Percentiles rank a stretch among this genome's conserved stretches.
Evolutionary conservation across 2,113 vertebrate species (phyloP).

Genomic region (Echinops telfairi): DNA sequence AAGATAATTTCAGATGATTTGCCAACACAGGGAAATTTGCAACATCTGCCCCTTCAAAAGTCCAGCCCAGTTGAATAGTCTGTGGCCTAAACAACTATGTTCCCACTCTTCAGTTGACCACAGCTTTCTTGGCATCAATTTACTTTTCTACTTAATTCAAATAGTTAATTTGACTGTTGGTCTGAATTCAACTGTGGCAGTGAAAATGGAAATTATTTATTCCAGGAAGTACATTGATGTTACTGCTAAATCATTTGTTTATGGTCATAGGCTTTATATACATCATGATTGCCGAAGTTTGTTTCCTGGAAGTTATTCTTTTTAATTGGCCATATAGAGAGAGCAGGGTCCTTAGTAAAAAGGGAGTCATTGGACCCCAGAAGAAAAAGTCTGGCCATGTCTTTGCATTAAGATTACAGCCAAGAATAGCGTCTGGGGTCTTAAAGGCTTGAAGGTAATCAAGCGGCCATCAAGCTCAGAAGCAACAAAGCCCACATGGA

Average conservation of each 20-base stretch:
- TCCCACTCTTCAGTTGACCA: conserved; percentile 56
- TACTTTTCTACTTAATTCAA: conserved; percentile 66
- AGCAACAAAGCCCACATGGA: too few species aligned
- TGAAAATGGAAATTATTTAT: conserved; percentile 34
- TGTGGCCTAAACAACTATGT: conserved; percentile 67
- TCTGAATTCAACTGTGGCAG: conserved; percentile 30
- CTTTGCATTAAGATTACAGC: neutral
- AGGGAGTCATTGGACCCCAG: neutral
- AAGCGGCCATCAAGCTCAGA: too few species aligned
- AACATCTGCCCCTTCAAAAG: conserved; percentile 4
- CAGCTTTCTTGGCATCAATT: conserved; percentile 63
- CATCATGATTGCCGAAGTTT: neutral
- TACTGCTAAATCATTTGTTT: neutral
- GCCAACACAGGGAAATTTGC: conserved; percentile 33
- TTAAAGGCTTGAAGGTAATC: too few species aligned
- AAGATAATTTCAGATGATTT: conserved; percentile 62
- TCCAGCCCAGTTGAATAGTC: conserved; percentile 36
- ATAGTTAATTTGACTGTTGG: conserved; percentile 48
- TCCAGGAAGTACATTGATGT: conserved; percentile 28
- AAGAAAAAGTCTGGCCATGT: neutral
- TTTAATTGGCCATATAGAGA: conserved; percentile 13
- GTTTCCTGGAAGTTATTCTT: conserved; percentile 16
- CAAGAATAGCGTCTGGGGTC: too few species aligned
- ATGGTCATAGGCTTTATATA: conserved; percentile 13
- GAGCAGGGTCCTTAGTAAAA: neutral